Evolutionary conservation across 1,140 invertebrate genomes (phyloP).

Genomic region (Caenorhabditis latens): DNA sequence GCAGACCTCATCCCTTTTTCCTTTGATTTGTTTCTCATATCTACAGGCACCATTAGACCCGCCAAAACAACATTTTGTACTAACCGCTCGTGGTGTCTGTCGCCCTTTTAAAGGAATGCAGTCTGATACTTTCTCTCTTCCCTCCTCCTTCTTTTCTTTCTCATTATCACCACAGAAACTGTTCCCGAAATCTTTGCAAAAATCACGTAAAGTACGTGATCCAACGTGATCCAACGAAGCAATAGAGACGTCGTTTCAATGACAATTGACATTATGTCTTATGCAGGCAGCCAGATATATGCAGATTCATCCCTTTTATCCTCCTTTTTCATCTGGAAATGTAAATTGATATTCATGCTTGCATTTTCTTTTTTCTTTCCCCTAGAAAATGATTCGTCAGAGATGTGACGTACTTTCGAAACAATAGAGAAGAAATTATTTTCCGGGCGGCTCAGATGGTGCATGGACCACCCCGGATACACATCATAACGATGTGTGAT

Average conservation of each 20-base stretch:
- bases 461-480: background rate
- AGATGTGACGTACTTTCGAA: conserved; percentile 26
- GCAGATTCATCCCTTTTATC: background rate
- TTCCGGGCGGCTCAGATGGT: conserved; percentile 1
- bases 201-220: conserved; percentile 42
- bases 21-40: too few species aligned
- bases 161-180: background rate
- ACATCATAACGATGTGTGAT: background rate
- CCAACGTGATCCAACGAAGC: background rate
- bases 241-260: background rate
- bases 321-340: background rate
- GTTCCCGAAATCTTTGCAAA: conserved; percentile 27
- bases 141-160: background rate
- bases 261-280: conserved; percentile 7
- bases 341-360: background rate
- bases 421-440: background rate
- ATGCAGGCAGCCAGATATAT: background rate
- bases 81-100: background rate
- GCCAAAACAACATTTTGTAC: background rate
- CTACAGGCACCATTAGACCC: too few species aligned
- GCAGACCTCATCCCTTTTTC: background rate
- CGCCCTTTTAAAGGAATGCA: background rate
- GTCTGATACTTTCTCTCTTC: background rate
- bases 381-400: background rate
- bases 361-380: background rate